phyloP scores from a whole-genome alignment of 2,888 invertebrate genomes.

The Nephrotoma appendiculata region DNA sequence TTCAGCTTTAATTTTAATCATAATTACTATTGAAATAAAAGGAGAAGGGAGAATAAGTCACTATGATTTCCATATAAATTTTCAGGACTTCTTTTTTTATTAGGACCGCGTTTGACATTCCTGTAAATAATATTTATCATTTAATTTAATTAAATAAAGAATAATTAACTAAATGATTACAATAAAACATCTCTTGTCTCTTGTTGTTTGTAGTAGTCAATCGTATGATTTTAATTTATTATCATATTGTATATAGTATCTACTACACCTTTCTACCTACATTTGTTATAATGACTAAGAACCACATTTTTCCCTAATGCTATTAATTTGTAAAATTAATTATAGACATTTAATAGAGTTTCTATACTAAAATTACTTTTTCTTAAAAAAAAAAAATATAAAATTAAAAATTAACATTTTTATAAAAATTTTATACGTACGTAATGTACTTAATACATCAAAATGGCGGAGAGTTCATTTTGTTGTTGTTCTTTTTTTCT shows the following conservation, averaged over 20 bases:
- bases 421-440: background rate
- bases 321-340: background rate
- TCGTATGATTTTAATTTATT: background rate
- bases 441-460: background rate
- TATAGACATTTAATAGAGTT: background rate
- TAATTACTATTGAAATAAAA: background rate
- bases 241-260: background rate
- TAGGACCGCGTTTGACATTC: background rate
- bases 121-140: background rate
- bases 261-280: background rate
- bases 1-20: background rate
- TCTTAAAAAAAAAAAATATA: background rate
- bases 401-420: background rate
- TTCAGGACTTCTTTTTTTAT: background rate
- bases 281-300: background rate
- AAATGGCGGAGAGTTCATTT: background rate
- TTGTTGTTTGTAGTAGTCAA: background rate
- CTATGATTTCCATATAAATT: background rate
- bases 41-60: too few relatives aligned
- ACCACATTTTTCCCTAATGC: background rate
- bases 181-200: background rate
- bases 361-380: background rate
- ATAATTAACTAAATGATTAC: background rate
- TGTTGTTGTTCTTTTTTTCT: background rate
- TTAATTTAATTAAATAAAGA: background rate